Evolutionary conservation across 1,140 invertebrate genomes (phyloP), one percentile per base, ranked within the genome.

Genomic region (Arion vulgaris): DNA sequence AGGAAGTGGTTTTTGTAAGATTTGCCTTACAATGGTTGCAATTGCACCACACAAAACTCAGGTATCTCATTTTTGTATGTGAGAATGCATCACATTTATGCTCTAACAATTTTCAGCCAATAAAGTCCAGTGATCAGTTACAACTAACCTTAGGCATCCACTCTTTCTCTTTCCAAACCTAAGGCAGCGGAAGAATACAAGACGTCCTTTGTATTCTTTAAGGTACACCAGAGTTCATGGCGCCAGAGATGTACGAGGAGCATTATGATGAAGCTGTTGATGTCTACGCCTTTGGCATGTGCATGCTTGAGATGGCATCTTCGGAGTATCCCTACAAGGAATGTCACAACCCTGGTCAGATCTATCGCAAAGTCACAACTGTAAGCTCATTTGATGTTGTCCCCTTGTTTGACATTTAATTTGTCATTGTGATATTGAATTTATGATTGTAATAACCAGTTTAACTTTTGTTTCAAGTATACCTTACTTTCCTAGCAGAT

Each of bases 271-370:
- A 99, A 93, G 96, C 96, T 75, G 98, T 99, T 28, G 99, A 99
- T 92, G 98, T 99, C 53, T 99, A 99, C 93, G 98, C 98, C 4
- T 99, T 99, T 94, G 99, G 99, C 39, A 99, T 99, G 98, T 99
- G 99, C 93, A 99, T 99, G 97, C 94, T 99, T 87, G 99, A 99
- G 94, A 99, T 99, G 98, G 98, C 98, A 66, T 99, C 99, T n/a
- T 98, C 97, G 45, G 98, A 99, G 93, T 99, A 99, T 94, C 99
- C 99, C 0, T 99, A 99, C 93, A 91, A 96, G 77, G 99, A 99
- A 93, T 99, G 99, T 92, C 96, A 95, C 81, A 98, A 98, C 69
- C 98, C 98, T 76, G 98, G 98, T 75, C 98, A 99, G 93, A 99
- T 99, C 87, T 99, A 99, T 93, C 98, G 98, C 93, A 98, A 99